Evolutionary conservation across 2,888 invertebrate species (phyloP).

Genomic region (Mythimna loreyi): DNA sequence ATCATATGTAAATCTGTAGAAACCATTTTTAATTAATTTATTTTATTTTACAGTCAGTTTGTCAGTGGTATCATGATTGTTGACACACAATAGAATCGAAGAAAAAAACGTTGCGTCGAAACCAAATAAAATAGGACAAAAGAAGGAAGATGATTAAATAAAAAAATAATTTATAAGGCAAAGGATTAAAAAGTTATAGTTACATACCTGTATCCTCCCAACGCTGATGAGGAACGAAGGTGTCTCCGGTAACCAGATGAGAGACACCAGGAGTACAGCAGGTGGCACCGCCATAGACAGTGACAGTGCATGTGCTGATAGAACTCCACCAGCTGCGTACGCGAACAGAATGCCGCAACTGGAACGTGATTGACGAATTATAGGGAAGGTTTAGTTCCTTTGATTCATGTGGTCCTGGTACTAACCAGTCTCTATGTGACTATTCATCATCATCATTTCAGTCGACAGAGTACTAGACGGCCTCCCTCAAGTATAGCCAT

Average conservation of each 20-base stretch:
- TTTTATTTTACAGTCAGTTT: too few relatives aligned
- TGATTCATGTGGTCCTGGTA: constrained; percentile 6
- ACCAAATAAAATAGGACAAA: too few relatives aligned
- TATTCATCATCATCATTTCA: too few relatives aligned
- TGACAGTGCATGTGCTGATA: constrained; percentile 84
- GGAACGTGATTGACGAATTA: constrained; percentile 60
- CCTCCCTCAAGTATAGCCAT: too few relatives aligned
- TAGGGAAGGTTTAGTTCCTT: background rate
- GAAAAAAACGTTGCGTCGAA: too few relatives aligned
- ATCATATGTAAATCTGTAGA: too few relatives aligned
- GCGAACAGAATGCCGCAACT: constrained; percentile 87
- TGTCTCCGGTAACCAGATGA: constrained; percentile 87
- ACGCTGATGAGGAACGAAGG: constrained; percentile 85
- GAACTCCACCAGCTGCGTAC: constrained; percentile 82
- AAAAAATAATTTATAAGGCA: background rate
- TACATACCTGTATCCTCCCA: constrained; percentile 81
- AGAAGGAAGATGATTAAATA: too few relatives aligned
- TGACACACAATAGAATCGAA: too few relatives aligned
- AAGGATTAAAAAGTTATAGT: background rate
- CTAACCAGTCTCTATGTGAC: background rate
- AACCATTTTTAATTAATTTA: too few relatives aligned
- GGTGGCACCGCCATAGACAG: constrained; percentile 84
- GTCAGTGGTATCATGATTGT: too few relatives aligned
- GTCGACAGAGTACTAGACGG: too few relatives aligned
- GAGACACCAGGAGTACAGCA: constrained; percentile 77